phyloP scores from a whole-genome alignment of 2,113 vertebrate genomes.

The Vicugna pacos region DNA sequence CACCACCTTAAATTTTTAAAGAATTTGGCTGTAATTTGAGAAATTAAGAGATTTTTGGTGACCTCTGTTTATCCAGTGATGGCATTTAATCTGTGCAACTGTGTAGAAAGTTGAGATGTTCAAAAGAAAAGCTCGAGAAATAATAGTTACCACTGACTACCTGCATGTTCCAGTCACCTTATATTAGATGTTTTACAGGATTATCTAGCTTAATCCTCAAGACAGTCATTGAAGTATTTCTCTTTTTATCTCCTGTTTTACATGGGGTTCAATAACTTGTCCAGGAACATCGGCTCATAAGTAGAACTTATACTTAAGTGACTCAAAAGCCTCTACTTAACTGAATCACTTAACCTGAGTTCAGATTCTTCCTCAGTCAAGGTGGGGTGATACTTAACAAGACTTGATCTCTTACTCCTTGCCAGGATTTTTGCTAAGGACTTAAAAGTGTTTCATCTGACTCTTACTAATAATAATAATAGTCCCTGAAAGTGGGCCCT shows the following conservation, averaged over 20 bases:
- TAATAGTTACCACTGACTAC: background rate
- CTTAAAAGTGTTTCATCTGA: background rate
- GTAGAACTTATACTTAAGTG: background rate
- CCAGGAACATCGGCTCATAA: background rate
- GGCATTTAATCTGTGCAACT: slow-evolving; percentile 19
- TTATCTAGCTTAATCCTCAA: background rate
- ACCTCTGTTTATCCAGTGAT: background rate
- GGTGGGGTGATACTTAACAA: background rate
- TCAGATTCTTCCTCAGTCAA: background rate
- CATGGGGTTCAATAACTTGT: background rate
- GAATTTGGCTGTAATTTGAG: background rate
- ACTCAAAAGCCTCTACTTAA: background rate
- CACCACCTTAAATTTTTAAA: background rate
- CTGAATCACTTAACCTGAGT: background rate
- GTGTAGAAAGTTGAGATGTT: slow-evolving; percentile 19
- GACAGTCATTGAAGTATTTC: background rate
- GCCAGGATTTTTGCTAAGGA: background rate
- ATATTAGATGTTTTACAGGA: background rate
- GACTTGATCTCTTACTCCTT: background rate
- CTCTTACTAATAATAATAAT: background rate
- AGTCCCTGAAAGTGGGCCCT: background rate
- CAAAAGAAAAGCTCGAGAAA: background rate
- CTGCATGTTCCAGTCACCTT: background rate
- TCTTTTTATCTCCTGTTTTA: background rate
- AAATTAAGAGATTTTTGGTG: slow-evolving; percentile 22